Conservation (phyloP, 2,888 invertebrate genomes). For the Bibio marci region DNA sequence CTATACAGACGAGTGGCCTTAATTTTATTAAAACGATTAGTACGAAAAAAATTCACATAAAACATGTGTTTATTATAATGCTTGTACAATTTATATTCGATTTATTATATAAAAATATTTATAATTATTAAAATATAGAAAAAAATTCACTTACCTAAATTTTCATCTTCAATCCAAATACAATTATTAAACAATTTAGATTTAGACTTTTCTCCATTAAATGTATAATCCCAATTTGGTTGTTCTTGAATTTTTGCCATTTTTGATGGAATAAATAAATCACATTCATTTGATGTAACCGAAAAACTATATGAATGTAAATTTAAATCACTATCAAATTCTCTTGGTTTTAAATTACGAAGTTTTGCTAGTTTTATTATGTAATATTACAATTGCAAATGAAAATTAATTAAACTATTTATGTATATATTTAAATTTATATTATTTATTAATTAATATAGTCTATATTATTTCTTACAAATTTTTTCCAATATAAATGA, state of each 20-base stretch:
- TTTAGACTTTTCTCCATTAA: background rate
- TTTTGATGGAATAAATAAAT: background rate
- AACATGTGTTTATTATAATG: no score
- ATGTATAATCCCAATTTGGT: background rate
- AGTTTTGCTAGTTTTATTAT: slow-evolving; percentile 4
- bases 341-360: background rate
- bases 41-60: no score
- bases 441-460: slow-evolving; percentile 14
- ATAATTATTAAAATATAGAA: no score
- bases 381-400: no score
- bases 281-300: background rate
- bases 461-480: slow-evolving; percentile 7
- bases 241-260: background rate
- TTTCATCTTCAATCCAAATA: background rate
- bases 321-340: slow-evolving; percentile 4
- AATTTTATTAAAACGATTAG: no score
- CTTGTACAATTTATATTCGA: no score
- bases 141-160: background rate
- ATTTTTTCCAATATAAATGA: slow-evolving; percentile 11
- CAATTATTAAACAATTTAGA: background rate
- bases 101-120: no score
- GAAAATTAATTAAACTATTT: no score
- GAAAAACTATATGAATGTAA: background rate
- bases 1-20: no score
- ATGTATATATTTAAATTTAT: slow-evolving; percentile 20